These are phyloP conservation scores for Carassius auratus DNA, from an alignment of 2,113 vertebrate species.

Conservation along the genomic window DNA sequence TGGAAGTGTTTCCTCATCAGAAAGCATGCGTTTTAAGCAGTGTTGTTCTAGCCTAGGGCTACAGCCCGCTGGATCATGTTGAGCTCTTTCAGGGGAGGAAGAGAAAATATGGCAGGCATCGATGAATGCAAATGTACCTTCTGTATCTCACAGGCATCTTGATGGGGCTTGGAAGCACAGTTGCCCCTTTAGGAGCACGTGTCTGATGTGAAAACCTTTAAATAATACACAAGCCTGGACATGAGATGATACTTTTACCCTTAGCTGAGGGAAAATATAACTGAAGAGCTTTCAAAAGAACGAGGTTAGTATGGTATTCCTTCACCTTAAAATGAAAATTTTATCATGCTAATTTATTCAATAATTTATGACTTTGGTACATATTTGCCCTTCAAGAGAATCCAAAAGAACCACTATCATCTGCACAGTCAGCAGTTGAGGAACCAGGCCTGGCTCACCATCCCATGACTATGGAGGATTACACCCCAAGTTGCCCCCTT, in stretches of 20 bases:
- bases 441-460: conserved; percentile 34
- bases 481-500: conserved; percentile 32
- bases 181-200: conserved; percentile 24
- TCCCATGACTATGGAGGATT: conserved; percentile 49
- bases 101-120: conserved; percentile 44
- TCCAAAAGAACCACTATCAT: conserved; percentile 25
- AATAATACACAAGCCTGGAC: conserved; percentile 19
- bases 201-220: conserved; percentile 11
- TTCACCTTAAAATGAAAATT: not conserved
- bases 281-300: not conserved
- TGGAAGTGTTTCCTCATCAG: conserved; percentile 54
- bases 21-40: conserved; percentile 53
- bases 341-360: conserved; percentile 9
- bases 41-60: conserved; percentile 56
- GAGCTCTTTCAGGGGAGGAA: conserved; percentile 50
- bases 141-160: conserved; percentile 43
- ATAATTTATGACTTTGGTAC: not conserved
- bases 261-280: not conserved
- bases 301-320: not conserved
- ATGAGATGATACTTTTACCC: conserved; percentile 1
- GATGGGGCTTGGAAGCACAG: conserved; percentile 22
- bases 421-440: conserved; percentile 41
- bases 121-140: conserved; percentile 51
- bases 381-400: not conserved
- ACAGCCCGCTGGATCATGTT: conserved; percentile 56